Evolutionary conservation across 2,113 vertebrate species (phyloP).

Genomic region (Promerops cafer): DNA sequence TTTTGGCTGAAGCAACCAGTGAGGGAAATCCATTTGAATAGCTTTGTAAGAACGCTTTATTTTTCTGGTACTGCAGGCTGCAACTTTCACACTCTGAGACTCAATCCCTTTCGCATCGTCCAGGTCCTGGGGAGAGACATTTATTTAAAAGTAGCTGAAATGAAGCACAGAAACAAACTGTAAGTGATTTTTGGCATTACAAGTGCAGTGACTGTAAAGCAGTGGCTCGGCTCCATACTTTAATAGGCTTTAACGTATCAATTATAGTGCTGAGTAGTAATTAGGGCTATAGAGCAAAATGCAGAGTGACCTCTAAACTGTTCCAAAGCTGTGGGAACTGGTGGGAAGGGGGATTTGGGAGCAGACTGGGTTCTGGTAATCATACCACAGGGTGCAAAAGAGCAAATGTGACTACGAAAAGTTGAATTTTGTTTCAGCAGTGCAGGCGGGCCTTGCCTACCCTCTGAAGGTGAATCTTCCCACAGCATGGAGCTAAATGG

Average conservation of each 20-base stretch:
- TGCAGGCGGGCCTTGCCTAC: neutral
- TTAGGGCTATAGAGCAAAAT: conserved; percentile 39
- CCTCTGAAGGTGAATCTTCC: neutral
- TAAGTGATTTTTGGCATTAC: conserved; percentile 62
- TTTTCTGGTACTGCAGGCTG: conserved; percentile 46
- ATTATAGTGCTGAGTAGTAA: conserved; percentile 53
- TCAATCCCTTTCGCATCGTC: conserved; percentile 24
- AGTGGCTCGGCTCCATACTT: conserved; percentile 54
- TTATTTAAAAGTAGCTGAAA: conserved; percentile 54
- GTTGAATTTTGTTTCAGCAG: neutral
- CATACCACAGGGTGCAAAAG: neutral
- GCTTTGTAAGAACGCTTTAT: conserved; percentile 39
- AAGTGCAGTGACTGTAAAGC: conserved; percentile 39
- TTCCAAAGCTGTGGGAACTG: conserved; percentile 5
- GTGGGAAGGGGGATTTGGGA: conserved; percentile 35
- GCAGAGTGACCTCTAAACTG: conserved; percentile 17
- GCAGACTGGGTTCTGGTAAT: conserved; percentile 8
- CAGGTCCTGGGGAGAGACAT: conserved; percentile 37
- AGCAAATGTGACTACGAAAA: neutral
- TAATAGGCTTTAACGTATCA: conserved; percentile 65
- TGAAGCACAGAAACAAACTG: conserved; percentile 53
- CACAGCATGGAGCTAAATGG: neutral
- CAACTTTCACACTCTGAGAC: conserved; percentile 38
- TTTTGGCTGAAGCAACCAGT: conserved; percentile 31
- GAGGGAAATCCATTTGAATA: conserved; percentile 51